phyloP scores from a whole-genome alignment of 2,888 invertebrate genomes.

The Parthenolecanium corni region DNA sequence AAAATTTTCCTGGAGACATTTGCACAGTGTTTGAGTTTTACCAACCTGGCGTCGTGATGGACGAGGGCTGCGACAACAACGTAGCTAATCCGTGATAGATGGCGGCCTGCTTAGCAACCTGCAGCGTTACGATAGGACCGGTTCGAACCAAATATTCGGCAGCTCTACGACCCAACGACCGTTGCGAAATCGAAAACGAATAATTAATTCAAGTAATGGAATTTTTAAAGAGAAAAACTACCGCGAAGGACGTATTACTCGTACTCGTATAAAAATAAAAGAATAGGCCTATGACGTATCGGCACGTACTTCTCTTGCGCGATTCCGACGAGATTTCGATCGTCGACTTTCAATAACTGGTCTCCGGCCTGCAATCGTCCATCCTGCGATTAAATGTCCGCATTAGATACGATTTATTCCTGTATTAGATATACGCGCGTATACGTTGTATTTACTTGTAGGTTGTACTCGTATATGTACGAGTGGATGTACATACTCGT shows the following conservation, averaged over 20 bases:
- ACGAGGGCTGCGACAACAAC: constrained; percentile 80
- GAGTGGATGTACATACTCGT: too few relatives aligned
- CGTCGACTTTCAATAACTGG: constrained; percentile 92
- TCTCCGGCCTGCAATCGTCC: constrained; percentile 93
- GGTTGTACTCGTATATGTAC: too few relatives aligned
- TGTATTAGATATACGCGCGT: too few relatives aligned
- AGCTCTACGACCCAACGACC: constrained; percentile 53
- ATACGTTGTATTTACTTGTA: too few relatives aligned
- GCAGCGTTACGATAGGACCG: constrained; percentile 82
- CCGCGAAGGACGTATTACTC: too few relatives aligned
- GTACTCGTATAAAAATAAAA: too few relatives aligned
- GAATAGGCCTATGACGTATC: too few relatives aligned
- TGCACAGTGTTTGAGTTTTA: too few relatives aligned
- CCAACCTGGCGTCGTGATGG: constrained; percentile 63
- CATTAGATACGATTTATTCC: not conserved
- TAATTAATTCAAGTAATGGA: too few relatives aligned
- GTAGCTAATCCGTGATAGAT: constrained; percentile 92
- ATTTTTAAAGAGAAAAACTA: too few relatives aligned
- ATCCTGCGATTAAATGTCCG: constrained; percentile 46
- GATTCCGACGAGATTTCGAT: constrained; percentile 81
- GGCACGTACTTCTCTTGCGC: constrained; percentile 56
- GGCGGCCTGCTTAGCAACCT: constrained; percentile 96
- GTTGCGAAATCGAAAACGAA: too few relatives aligned
- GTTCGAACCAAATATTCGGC: constrained; percentile 92
- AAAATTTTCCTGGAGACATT: too few relatives aligned